These are phyloP conservation scores for Latrodectus hesperus DNA, from an alignment of 2,888 invertebrate species.

Conservation along the genomic window DNA sequence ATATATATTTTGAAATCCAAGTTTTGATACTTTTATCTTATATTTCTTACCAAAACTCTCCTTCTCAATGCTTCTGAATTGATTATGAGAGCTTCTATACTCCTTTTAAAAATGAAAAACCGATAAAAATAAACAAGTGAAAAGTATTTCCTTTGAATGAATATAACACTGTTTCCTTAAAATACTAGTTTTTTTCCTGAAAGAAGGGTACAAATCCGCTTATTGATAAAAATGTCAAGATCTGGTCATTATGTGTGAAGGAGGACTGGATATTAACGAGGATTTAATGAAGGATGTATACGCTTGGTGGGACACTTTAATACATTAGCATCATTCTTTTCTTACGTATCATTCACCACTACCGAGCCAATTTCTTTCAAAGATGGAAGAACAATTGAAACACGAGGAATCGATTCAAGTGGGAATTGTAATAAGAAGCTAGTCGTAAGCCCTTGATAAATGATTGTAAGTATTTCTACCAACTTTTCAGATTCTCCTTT, in stretches of 20 bases:
- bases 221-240: slow-evolving; percentile 63
- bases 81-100: too few species aligned
- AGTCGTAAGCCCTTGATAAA: slow-evolving; percentile 49
- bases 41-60: too few species aligned
- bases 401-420: slow-evolving; percentile 41
- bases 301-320: slow-evolving; percentile 43
- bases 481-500: slow-evolving; percentile 35
- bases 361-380: slow-evolving; percentile 6
- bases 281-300: slow-evolving; percentile 59
- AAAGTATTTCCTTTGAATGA: too few species aligned
- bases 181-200: too few species aligned
- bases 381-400: slow-evolving; percentile 11
- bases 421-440: slow-evolving; percentile 42
- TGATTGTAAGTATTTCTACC: slow-evolving; percentile 26
- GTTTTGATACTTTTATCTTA: too few species aligned
- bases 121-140: too few species aligned
- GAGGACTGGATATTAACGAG: slow-evolving; percentile 53
- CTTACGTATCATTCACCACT: neutral
- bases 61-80: too few species aligned
- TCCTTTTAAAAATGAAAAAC: too few species aligned
- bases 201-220: neutral
- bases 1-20: too few species aligned
- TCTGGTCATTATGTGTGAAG: slow-evolving; percentile 38
- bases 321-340: slow-evolving; percentile 38
- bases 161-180: too few species aligned